Evolutionary conservation across 2,888 invertebrate species (phyloP).

Genomic region (Tenthredo notha): DNA sequence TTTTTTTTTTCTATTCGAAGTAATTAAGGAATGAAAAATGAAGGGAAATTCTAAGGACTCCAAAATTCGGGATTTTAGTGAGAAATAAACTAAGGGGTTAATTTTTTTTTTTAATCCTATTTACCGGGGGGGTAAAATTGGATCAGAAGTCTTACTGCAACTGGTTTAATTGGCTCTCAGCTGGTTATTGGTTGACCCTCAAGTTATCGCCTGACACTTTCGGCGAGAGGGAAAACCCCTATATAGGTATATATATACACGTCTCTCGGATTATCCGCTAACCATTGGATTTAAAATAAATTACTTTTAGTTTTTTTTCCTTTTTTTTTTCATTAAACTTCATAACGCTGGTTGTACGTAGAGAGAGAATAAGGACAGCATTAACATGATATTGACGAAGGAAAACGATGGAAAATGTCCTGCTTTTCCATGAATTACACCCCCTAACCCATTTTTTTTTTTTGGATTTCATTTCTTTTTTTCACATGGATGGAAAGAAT

Average conservation of each 20-base stretch:
- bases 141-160: constrained; percentile 46
- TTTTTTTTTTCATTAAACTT: constrained; percentile 19
- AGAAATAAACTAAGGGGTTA: background rate
- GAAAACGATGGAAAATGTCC: background rate
- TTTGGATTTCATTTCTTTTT: background rate
- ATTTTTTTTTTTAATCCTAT: constrained; percentile 4
- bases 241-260: background rate
- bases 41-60: background rate
- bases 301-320: constrained; percentile 13
- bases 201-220: constrained; percentile 30
- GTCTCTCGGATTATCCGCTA: constrained; percentile 21
- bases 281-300: constrained; percentile 20
- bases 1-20: background rate
- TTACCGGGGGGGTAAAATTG: background rate
- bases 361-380: background rate
- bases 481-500: no score
- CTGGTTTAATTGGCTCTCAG: constrained; percentile 41
- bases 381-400: background rate
- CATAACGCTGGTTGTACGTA: background rate
- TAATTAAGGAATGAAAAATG: background rate
- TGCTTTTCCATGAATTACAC: background rate
- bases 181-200: constrained; percentile 42
- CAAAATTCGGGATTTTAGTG: background rate
- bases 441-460: background rate
- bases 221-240: background rate